Evolutionary conservation across 2,797 vertebrate genomes (phyloP).

Genomic region (Trachops cirrhosus): DNA sequence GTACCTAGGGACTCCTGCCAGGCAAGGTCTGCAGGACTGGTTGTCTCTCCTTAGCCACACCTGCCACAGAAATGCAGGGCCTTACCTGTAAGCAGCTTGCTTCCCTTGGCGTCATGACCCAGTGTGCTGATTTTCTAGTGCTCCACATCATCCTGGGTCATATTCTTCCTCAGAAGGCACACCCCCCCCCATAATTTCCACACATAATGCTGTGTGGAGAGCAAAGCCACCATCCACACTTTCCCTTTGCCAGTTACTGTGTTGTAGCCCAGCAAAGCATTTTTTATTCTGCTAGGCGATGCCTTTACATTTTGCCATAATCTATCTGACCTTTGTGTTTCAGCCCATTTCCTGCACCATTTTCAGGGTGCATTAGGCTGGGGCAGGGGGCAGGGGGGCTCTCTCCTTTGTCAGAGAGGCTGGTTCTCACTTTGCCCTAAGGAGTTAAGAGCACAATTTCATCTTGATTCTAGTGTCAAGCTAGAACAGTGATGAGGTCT

Average conservation of each 20-base stretch:
- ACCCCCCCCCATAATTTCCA: neutral
- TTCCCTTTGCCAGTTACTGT: constrained; percentile 35
- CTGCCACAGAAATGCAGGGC: rapidly evolving
- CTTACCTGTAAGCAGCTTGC: neutral
- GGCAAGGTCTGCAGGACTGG: neutral
- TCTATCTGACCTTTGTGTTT: neutral
- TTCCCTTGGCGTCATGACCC: neutral
- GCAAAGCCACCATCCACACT: neutral
- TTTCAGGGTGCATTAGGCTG: neutral
- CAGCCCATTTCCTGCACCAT: neutral
- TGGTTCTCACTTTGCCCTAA: neutral
- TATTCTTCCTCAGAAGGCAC: neutral
- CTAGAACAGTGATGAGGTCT: neutral
- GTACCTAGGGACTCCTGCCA: too few relatives aligned
- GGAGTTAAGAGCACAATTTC: neutral
- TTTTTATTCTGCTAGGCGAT: neutral
- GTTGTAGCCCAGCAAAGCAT: neutral
- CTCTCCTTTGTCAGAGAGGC: neutral
- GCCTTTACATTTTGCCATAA: neutral
- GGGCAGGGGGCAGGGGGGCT: neutral
- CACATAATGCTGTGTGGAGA: neutral
- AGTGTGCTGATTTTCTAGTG: neutral
- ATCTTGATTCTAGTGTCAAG: neutral
- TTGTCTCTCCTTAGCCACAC: rapidly evolving
- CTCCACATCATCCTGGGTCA: neutral